Conservation (phyloP, 2,888 invertebrate genomes). For the Cynaeus angustus region DNA sequence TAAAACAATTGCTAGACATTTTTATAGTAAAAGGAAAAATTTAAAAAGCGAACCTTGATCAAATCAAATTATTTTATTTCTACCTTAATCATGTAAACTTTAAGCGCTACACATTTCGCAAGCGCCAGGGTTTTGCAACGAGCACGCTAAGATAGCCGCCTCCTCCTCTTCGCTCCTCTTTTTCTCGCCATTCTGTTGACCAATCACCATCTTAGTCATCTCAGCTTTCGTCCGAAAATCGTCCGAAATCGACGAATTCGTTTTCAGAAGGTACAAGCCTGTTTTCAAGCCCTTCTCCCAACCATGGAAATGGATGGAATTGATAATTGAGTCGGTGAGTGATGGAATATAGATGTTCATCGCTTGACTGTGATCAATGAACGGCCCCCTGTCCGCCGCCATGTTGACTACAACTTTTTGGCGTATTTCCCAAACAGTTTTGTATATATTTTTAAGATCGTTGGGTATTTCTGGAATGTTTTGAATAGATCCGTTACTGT, state of each 20-base stretch:
- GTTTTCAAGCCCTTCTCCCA: conserved; percentile 99
- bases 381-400: conserved; percentile 98
- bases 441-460: conserved; percentile 90
- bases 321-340: conserved; percentile 93
- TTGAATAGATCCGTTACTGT: conserved; percentile 94
- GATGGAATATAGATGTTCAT: conserved; percentile 97
- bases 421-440: conserved; percentile 98
- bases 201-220: conserved; percentile 15
- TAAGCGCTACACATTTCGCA: conserved; percentile 92
- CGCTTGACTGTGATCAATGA: conserved; percentile 99
- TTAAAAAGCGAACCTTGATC: no score
- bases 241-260: conserved; percentile 96
- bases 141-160: conserved; percentile 88
- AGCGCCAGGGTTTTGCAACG: conserved; percentile 89
- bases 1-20: no score
- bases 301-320: conserved; percentile 98
- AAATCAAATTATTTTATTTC: no score
- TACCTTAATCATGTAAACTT: no score
- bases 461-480: conserved; percentile 89
- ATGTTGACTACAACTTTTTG: conserved; percentile 94
- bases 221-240: conserved; percentile 75
- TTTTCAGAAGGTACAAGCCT: conserved; percentile 97
- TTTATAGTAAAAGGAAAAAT: no score
- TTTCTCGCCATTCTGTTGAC: conserved; percentile 5
- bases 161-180: conserved; percentile 54